These are phyloP conservation scores for Cylas formicarius DNA, from an alignment of 1,140 invertebrate species.

Conservation along the genomic window DNA sequence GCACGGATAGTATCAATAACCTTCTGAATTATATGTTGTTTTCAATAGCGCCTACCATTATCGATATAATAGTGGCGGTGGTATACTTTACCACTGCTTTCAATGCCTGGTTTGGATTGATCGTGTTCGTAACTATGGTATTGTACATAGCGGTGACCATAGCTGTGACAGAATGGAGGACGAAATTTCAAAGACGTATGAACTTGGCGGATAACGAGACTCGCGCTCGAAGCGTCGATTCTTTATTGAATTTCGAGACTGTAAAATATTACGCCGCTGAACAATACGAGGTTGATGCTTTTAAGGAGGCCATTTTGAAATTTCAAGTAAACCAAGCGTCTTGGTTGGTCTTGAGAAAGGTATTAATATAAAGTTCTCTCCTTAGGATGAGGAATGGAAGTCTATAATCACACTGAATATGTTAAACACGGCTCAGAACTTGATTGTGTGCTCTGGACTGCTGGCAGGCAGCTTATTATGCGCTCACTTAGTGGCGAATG, in stretches of 20 bases:
- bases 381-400: constrained; percentile 78
- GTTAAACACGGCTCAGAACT: constrained; percentile 82
- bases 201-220: constrained; percentile 89
- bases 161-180: constrained; percentile 89
- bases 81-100: constrained; percentile 82
- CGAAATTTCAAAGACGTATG: constrained; percentile 87
- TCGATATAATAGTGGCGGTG: constrained; percentile 90
- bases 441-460: constrained; percentile 81
- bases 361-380: constrained; percentile 9
- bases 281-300: constrained; percentile 79
- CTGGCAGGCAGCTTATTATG: constrained; percentile 82
- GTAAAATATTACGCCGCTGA: constrained; percentile 97
- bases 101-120: constrained; percentile 89
- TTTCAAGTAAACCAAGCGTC: constrained; percentile 58
- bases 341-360: not conserved
- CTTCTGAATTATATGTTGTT: constrained; percentile 83
- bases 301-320: constrained; percentile 69
- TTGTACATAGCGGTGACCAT: constrained; percentile 90
- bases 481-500: constrained; percentile 68
- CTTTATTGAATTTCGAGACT: constrained; percentile 95
- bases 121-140: constrained; percentile 87
- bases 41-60: constrained; percentile 82
- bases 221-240: constrained; percentile 88
- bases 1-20: constrained; percentile 91
- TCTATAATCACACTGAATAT: constrained; percentile 78